Evolutionary conservation across 2,113 vertebrate species (phyloP).

Genomic region (Barnardius zonarius): DNA sequence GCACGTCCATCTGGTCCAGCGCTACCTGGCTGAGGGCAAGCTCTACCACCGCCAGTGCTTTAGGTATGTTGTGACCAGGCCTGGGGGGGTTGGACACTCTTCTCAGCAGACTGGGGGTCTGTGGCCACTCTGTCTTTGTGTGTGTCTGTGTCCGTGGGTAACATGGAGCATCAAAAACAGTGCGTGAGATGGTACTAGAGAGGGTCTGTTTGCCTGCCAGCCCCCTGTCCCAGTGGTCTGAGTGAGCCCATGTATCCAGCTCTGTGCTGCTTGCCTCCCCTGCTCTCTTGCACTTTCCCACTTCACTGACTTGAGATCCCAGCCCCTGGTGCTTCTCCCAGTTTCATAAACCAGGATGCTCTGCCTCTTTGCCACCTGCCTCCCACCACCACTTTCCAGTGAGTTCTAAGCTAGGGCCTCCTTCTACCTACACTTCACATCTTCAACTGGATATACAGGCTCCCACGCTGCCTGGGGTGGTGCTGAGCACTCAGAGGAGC

Average conservation of each 20-base stretch:
- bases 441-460: conserved; percentile 23
- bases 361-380: background rate
- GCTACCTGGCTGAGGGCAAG: conserved; percentile 87
- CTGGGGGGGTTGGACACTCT: rapidly evolving
- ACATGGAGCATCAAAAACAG: rapidly evolving
- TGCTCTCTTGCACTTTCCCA: background rate
- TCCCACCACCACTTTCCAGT: background rate
- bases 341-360: background rate
- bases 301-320: background rate
- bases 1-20: conserved; percentile 95
- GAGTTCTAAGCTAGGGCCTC: background rate
- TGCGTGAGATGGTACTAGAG: background rate
- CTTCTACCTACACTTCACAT: background rate
- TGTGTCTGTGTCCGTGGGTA: background rate
- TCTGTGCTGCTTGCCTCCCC: background rate
- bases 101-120: background rate
- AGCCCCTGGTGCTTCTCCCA: background rate
- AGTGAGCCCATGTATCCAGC: background rate
- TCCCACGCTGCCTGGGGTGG: background rate
- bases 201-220: background rate
- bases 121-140: background rate
- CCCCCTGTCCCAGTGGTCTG: background rate
- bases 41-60: conserved; percentile 98
- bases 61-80: conserved; percentile 71
- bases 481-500: background rate